Conservation (phyloP, 2,797 vertebrate genomes). For the Sciaenops ocellatus region DNA sequence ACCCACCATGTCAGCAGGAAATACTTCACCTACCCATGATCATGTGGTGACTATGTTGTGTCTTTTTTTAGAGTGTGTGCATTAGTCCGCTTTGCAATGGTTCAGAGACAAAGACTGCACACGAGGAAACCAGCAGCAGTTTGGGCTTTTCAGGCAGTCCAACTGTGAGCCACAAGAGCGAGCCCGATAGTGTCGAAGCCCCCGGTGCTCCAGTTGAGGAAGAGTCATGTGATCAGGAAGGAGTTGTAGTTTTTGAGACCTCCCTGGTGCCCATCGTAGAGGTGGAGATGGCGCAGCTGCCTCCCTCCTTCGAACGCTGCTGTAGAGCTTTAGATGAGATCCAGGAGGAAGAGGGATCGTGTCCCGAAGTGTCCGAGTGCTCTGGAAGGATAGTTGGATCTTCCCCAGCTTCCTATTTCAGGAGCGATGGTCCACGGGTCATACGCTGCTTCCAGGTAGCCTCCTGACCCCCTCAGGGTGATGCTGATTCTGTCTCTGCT, state of each 20-base stretch:
- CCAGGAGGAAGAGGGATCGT: constrained; percentile 60
- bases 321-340: constrained; percentile 60
- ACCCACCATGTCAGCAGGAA: neutral
- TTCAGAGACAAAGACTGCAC: constrained; percentile 63
- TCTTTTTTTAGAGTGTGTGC: constrained; percentile 76
- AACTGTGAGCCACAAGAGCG: constrained; percentile 43
- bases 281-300: constrained; percentile 69
- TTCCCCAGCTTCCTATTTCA: constrained; percentile 74
- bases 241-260: constrained; percentile 65
- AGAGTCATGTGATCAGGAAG: constrained; percentile 59
- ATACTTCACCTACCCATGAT: constrained; percentile 13
- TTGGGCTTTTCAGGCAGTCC: constrained; percentile 52
- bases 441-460: constrained; percentile 84
- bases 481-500: constrained; percentile 60
- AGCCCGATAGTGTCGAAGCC: constrained; percentile 44
- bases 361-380: constrained; percentile 37
- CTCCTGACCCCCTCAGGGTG: constrained; percentile 47
- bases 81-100: constrained; percentile 65
- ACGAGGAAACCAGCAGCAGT: constrained; percentile 64
- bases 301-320: constrained; percentile 36
- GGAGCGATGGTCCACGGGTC: constrained; percentile 75
- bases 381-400: constrained; percentile 65
- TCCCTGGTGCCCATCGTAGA: constrained; percentile 67
- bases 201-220: constrained; percentile 46
- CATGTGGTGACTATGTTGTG: constrained; percentile 66